phyloP scores from a whole-genome alignment of 2,888 invertebrate genomes.

The Caenorhabditis virilis region DNA sequence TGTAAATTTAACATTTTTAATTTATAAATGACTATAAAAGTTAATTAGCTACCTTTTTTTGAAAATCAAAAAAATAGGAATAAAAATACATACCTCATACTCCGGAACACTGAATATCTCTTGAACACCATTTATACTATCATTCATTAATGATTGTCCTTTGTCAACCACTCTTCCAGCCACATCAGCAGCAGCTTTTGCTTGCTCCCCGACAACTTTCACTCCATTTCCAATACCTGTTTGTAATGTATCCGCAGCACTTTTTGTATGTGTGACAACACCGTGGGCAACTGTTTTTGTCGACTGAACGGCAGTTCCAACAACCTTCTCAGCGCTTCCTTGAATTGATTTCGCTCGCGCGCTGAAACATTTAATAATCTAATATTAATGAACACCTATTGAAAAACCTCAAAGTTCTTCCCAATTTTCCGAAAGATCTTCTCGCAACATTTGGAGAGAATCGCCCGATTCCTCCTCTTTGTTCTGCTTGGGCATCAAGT shows the following conservation, averaged over 20 bases:
- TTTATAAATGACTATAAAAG: no score
- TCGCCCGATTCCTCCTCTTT: constrained; percentile 35
- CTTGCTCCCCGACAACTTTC: constrained; percentile 55
- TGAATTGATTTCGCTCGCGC: constrained; percentile 63
- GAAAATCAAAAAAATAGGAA: no score
- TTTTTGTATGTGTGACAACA: constrained; percentile 67
- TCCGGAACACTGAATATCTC: constrained; percentile 48
- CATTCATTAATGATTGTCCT: constrained; percentile 44
- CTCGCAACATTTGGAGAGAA: constrained; percentile 66
- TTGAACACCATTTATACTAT: constrained; percentile 45
- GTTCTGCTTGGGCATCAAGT: constrained; percentile 47
- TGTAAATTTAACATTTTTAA: no score
- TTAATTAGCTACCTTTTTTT: no score
- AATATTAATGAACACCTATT: background rate
- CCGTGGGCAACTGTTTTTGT: constrained; percentile 67
- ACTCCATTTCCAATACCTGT: constrained; percentile 66
- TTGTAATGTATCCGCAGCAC: constrained; percentile 65
- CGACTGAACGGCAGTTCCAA: constrained; percentile 55
- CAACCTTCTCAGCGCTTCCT: constrained; percentile 62
- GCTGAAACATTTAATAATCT: constrained; percentile 25
- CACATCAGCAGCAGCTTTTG: constrained; percentile 44
- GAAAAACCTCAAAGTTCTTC: constrained; percentile 60
- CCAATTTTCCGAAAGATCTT: constrained; percentile 64
- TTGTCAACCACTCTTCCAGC: constrained; percentile 47
- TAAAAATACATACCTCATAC: constrained; percentile 21